A percentile compares a stretch with the other conserved stretches of the same genome.
phyloP scores from a whole-genome alignment of 2,113 vertebrate genomes.

The Bubo bubo region DNA sequence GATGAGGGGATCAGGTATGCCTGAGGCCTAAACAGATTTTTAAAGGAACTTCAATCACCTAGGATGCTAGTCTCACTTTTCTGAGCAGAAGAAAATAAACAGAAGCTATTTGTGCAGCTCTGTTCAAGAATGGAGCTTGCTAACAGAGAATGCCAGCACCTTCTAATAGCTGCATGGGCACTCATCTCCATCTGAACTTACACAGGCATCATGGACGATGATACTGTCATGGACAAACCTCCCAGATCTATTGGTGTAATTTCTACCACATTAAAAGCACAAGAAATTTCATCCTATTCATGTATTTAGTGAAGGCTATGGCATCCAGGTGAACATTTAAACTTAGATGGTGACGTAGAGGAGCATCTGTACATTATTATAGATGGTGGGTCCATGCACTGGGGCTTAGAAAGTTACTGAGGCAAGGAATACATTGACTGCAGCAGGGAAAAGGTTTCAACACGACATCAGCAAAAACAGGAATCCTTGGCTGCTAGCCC shows the following conservation, averaged over 20 bases:
- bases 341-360: neutral
- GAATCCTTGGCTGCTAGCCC: conserved; percentile 11
- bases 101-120: neutral
- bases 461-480: neutral
- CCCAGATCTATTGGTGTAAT: neutral
- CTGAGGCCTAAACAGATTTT: neutral
- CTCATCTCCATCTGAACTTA: neutral
- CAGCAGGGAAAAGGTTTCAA: neutral
- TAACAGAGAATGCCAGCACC: neutral
- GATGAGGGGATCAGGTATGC: neutral
- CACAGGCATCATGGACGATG: neutral
- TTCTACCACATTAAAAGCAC: neutral
- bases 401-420: neutral
- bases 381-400: no score
- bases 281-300: neutral
- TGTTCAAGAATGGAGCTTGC: neutral
- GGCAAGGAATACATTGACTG: neutral
- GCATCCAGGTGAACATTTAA: neutral
- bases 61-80: neutral
- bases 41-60: neutral
- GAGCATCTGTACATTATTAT: neutral
- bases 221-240: neutral
- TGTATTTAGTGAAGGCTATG: neutral
- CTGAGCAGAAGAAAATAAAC: neutral
- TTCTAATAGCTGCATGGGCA: neutral